A percentile compares a stretch with the other conserved stretches of the same genome.
Conservation (phyloP, 2,888 invertebrate species). For the Gastrophysa polygoni region DNA sequence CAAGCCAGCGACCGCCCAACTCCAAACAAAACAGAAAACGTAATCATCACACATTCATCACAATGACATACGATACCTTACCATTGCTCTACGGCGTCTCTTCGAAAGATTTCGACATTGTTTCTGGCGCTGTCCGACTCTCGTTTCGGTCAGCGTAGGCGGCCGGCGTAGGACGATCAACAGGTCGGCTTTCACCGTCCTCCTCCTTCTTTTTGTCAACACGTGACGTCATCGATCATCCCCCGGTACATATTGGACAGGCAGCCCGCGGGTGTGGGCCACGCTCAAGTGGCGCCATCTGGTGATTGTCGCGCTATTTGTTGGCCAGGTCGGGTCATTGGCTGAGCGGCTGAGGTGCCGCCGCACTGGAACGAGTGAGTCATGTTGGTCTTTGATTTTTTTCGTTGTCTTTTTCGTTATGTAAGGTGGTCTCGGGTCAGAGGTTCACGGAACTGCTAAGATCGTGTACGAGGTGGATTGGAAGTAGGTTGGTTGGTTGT, state of each 20-base stretch:
- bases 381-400: constrained; percentile 35
- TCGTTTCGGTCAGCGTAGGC: constrained; percentile 15
- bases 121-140: constrained; percentile 35
- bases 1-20: constrained; percentile 18
- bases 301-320: constrained; percentile 47
- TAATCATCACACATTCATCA: constrained; percentile 35
- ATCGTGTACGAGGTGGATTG: constrained; percentile 17
- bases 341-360: constrained; percentile 12
- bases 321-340: constrained; percentile 28
- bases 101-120: constrained; percentile 44
- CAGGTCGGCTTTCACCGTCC: neutral
- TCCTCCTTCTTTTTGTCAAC: no score
- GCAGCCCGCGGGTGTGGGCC: constrained; percentile 16
- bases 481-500: neutral
- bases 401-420: constrained; percentile 42
- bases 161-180: constrained; percentile 5
- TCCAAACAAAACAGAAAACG: constrained; percentile 17
- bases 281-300: constrained; percentile 36
- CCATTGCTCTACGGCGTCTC: constrained; percentile 24
- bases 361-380: constrained; percentile 45
- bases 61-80: constrained; percentile 52
- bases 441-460: constrained; percentile 20
- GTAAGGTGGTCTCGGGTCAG: constrained; percentile 47
- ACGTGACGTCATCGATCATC: no score
- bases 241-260: constrained; percentile 27